Evolutionary conservation across 2,113 vertebrate species (phyloP).

Genomic region (Stegostoma tigrinum): DNA sequence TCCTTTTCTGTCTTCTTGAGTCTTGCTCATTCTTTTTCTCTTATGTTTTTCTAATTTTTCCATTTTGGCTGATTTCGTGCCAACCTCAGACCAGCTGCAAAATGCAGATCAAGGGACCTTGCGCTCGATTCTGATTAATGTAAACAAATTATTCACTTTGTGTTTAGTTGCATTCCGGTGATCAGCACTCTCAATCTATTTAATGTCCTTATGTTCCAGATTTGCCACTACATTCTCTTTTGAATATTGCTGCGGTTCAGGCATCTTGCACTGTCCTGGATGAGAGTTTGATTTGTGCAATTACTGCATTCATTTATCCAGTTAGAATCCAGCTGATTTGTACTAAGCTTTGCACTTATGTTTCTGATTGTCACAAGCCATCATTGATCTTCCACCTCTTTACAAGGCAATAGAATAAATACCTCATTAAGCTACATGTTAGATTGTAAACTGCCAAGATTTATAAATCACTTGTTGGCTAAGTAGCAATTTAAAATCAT

Average conservation of each 20-base stretch:
- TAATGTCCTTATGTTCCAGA: neutral
- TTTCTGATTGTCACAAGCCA: neutral
- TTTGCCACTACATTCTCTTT: neutral
- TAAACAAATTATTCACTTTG: neutral
- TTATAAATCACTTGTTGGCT: neutral
- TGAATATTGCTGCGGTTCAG: too few species aligned
- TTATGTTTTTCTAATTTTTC: neutral
- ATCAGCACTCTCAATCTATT: neutral
- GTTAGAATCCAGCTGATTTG: too few species aligned
- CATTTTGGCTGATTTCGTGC: neutral
- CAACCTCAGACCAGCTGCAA: neutral
- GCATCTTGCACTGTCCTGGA: neutral
- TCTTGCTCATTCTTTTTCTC: neutral
- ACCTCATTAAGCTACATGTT: neutral
- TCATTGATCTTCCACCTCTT: neutral
- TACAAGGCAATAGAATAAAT: neutral
- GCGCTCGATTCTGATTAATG: neutral
- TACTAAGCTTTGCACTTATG: too few species aligned
- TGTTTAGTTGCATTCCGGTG: neutral
- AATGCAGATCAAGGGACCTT: neutral
- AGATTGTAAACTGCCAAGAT: neutral
- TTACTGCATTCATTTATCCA: neutral
- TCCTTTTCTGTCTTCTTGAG: neutral
- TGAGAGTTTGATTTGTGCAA: neutral
- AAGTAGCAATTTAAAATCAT: neutral